These are phyloP conservation scores for Chelonus formosanus DNA, from an alignment of 2,888 invertebrate genomes.

Conservation along the genomic window DNA sequence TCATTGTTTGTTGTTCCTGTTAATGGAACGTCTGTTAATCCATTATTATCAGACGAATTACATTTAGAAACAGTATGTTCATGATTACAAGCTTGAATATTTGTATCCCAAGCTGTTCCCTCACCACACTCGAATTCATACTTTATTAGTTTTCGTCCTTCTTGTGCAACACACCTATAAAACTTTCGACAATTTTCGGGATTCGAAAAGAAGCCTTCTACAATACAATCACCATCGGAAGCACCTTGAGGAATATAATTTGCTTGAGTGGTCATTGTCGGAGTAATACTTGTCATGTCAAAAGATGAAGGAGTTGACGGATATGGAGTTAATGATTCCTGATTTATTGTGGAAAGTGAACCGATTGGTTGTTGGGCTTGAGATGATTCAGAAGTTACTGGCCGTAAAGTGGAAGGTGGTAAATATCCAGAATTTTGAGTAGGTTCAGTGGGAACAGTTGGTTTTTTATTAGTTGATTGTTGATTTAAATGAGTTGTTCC, in stretches of 20 bases:
- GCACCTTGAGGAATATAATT: constrained; percentile 21
- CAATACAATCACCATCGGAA: constrained; percentile 63
- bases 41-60: constrained; percentile 8
- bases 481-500: constrained; percentile 38
- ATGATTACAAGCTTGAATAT: constrained; percentile 72
- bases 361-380: too few species aligned
- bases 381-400: too few species aligned
- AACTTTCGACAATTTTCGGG: constrained; percentile 76
- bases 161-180: constrained; percentile 77
- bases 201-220: constrained; percentile 78
- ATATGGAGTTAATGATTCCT: too few species aligned
- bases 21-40: neutral
- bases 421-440: too few species aligned
- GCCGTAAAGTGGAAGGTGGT: too few species aligned
- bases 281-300: too few species aligned
- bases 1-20: too few species aligned
- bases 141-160: constrained; percentile 61
- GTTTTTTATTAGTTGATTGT: neutral
- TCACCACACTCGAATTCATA: constrained; percentile 73
- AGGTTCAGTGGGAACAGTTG: too few species aligned
- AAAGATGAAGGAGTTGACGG: too few species aligned
- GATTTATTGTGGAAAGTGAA: too few species aligned
- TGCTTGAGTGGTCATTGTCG: too few species aligned
- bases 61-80: constrained; percentile 66
- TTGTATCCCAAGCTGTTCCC: constrained; percentile 77